Evolutionary conservation across 1,140 invertebrate species (phyloP), one percentile per base, ranked within the genome.

Genomic region (Megalopta genalis): DNA sequence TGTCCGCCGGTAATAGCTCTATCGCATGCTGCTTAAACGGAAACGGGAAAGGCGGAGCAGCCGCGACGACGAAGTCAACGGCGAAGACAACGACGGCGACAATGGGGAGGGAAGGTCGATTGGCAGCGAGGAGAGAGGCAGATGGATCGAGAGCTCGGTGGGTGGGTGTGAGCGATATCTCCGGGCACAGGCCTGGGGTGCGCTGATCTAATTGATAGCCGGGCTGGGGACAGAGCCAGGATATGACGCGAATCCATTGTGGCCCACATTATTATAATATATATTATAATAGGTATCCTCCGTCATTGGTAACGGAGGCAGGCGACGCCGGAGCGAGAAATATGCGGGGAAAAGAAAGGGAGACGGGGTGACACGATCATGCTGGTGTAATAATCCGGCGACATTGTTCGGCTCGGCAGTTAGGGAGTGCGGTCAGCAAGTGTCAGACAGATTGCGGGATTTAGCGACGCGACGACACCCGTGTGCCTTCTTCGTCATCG

Each of bases 241-340:
- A 93, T 93, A 88, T 92, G 91, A 93, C 91, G 91, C 89, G 83
- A 89, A 92, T 84, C 89, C 87, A 93, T 93, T 93, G 91, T 92
- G 83, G 86, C 86, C 83, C 88, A 88, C 86, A 90, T 92, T 91
- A 90, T 90, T 87, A 89, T 90, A 89, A 90, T 87, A 83, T 81
- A 87, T 82, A 82, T 88, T 80, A 75, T 80, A 85, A 66, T 78
- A 69, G 64, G 77, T 85, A 76, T 85, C 67, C 84, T 86, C 80
- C 66, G 59, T 32, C 65, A 81, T 66, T 64, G 79, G 78, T 57
- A 81, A 80, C 86, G 82, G 81, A 75, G 80, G 60, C 73, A 39
- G 73, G 64, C 77, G 67, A 52, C 52, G 57, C 14, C 59, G 81
- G 81, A 84, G 83, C 73, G 84, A 78, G 83, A 73, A 67, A 64